Base-by-base conservation (phyloP, 2,888 invertebrate species). In the Myopa tessellatipennis region DNA sequence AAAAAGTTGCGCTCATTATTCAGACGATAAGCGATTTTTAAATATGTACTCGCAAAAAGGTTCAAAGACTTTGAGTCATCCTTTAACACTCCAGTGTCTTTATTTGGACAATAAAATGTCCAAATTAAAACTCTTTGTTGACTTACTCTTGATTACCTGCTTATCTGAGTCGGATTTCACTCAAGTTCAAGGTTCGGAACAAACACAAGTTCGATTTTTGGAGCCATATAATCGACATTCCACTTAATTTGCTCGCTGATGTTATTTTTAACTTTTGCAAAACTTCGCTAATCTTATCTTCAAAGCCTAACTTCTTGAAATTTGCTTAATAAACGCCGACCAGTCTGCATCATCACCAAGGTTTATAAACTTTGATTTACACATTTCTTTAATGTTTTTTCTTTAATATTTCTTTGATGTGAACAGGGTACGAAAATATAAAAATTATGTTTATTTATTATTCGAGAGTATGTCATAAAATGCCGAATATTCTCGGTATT, bases 1-100 rank as follows among this genome's bases (percentile, higher is more conserved):
- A 87, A 83, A 84, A 86, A 87, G 84, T 87, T 85, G 86, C 78
- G 80, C 82, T 26, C 81, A 82, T 83, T 84, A 83, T 81, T 26
- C 84, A 84, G 81, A 80, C 83, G 81, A 83, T 74, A 74, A 74
- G 16, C 52, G 14, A 34, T 26, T 14, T 45, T 74, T 26, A 36
- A 72, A 7, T 18, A 6, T 70, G 65, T 58, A 68, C 68, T 40
- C 10, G 55, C 55, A 55, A 55, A 55, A 55, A 4, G 16, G n/a
- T 68, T 68, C 26, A 8, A 34, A 18, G 38, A 3, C 10, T 40
- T 76, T 52, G 50, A 78, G 58, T 60, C 50, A 63, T 67, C 72
- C 63, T 52, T 45, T 36, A 16, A 26, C 55, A 69, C 45, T 6
- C 2, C 45, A 74, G 70, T 71, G 72, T 77, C 61, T 4, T 0